phyloP scores from a whole-genome alignment of 2,113 vertebrate species.

The Pogona vitticeps region DNA sequence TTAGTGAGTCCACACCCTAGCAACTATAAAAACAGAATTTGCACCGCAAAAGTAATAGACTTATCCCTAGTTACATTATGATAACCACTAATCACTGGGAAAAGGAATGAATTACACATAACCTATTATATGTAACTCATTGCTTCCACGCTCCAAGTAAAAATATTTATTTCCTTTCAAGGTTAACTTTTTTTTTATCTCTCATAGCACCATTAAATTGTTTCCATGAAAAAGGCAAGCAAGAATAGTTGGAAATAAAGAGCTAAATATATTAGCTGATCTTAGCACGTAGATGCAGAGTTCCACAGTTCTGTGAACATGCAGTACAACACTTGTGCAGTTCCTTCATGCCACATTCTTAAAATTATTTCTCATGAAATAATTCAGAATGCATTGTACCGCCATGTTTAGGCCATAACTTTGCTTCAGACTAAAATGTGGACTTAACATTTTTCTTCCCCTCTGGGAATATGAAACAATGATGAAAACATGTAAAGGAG shows the following conservation, averaged over 20 bases:
- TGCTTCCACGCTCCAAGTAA: no score
- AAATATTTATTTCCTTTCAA: no score
- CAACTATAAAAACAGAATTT: no score
- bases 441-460: neutral
- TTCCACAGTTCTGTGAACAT: neutral
- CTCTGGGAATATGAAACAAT: neutral
- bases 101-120: no score
- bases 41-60: no score
- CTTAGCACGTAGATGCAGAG: neutral
- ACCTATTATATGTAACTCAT: no score
- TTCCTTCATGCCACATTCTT: neutral
- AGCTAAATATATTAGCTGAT: neutral
- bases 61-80: no score
- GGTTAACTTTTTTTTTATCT: no score
- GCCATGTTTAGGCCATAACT: neutral
- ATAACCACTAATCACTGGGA: no score
- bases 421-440: neutral
- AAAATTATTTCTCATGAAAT: neutral
- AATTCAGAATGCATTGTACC: neutral
- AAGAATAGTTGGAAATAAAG: neutral
- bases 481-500: neutral
- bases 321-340: neutral
- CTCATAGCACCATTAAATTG: no score
- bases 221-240: neutral
- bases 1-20: no score